phyloP scores from a whole-genome alignment of 92 coral and sea anemone genomes.

The Phenganax marumi region DNA sequence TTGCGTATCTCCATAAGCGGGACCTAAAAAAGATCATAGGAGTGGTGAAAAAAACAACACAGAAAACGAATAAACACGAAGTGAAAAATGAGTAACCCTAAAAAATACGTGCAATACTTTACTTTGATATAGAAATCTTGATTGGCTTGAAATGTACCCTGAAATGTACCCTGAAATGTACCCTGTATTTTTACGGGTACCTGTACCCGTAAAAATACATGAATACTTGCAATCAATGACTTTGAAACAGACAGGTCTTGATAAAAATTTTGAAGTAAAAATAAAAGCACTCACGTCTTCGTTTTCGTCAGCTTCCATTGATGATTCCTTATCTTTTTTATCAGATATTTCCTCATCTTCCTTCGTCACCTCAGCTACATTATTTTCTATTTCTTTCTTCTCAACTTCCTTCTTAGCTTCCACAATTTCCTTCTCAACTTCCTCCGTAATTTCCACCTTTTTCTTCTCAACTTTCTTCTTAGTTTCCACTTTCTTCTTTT shows the following conservation, averaged over 20 bases:
- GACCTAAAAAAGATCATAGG: background rate
- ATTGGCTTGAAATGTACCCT: too few relatives aligned
- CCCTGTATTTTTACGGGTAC: too few relatives aligned
- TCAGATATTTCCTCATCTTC: slow-evolving; percentile 20
- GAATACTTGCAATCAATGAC: background rate
- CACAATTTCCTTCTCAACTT: background rate
- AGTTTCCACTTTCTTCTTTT: background rate
- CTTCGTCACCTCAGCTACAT: background rate
- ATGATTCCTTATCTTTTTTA: slow-evolving; percentile 10
- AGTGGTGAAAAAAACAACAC: background rate
- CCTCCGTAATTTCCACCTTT: background rate
- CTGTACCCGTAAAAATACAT: too few relatives aligned
- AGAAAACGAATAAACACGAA: background rate
- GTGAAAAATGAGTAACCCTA: background rate
- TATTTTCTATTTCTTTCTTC: slow-evolving; percentile 3
- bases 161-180: too few relatives aligned
- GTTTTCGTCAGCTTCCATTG: slow-evolving; percentile 10
- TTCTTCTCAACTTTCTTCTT: slow-evolving; percentile 15
- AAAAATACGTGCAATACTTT: background rate
- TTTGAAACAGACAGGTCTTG: background rate
- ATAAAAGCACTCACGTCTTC: slow-evolving; percentile 17
- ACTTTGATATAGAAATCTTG: too few relatives aligned
- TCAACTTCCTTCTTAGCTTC: background rate
- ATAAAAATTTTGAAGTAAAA: too few relatives aligned
- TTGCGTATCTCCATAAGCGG: background rate